phyloP scores from a whole-genome alignment of 2,888 invertebrate genomes.

The Scrobipalpa costella region DNA sequence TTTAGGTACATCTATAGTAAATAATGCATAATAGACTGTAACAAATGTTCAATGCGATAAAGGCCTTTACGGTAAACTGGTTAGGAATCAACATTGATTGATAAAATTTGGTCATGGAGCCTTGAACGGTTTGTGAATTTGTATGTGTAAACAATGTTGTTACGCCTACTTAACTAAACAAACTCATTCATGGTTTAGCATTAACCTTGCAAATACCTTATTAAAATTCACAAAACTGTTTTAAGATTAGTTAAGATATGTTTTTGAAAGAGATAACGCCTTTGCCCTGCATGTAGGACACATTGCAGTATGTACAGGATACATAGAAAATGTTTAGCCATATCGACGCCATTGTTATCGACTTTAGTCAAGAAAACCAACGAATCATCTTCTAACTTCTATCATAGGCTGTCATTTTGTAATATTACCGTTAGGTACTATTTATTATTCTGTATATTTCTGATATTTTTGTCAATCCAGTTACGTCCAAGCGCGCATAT shows the following conservation, averaged over 20 bases:
- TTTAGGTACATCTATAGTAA: not conserved
- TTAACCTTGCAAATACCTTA: not conserved
- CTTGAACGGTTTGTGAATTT: slow-evolving; percentile 27
- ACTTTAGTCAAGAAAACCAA: no score
- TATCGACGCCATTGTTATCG: no score
- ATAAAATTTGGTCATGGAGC: slow-evolving; percentile 21
- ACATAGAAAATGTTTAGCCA: no score
- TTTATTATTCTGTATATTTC: no score
- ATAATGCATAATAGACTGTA: not conserved
- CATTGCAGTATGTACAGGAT: no score
- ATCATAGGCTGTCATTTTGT: no score
- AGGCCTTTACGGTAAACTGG: not conserved
- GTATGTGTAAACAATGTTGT: slow-evolving; percentile 33
- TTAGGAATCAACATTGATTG: slow-evolving; percentile 3
- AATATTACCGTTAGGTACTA: no score
- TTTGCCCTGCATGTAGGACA: no score
- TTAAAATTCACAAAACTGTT: not conserved
- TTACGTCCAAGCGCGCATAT: slow-evolving; percentile 1
- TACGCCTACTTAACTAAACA: slow-evolving; percentile 35
- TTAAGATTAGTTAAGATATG: not conserved
- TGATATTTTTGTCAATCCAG: not conserved
- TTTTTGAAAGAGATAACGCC: no score
- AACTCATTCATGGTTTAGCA: not conserved
- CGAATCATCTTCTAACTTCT: no score
- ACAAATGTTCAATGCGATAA: not conserved